Base-by-base conservation (phyloP, 1,140 invertebrate species). In the Drosophila mayri region DNA sequence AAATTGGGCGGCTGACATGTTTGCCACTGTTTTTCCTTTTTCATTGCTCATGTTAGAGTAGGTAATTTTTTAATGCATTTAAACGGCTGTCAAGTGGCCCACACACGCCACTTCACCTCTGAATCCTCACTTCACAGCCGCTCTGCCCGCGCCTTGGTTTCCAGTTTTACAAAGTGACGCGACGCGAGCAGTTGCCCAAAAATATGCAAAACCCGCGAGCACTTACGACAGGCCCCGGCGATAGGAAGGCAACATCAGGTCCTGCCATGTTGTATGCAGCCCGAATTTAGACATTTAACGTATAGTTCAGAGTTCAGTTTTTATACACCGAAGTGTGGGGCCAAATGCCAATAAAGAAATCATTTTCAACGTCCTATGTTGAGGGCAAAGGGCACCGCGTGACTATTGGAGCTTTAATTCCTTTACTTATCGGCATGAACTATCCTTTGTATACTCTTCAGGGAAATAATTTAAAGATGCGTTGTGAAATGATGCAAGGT, bases 1-100 rank as follows among this genome's bases (percentile, higher is more conserved):
- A 86, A 81, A 81, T 83, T 85, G 65, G 63, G 73, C 59, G 77
- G 70, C 63, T 81, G 63, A 85, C 66, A 77, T 81, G 66, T 76
- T 35, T 64, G 59, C 40, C 73, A 49, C 60, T 49, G 57, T 25
- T 38, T 62, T 41, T 67, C 18, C 41, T 46, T 67, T 73, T 32
- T 44, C 50, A 61, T 62, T 57, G 50, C 59, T 74, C 65, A 46
- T 74, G 46, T 52, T 58, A 50, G 35, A 67, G 46, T 78, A 59
- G 68, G 82, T 85, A 85, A 85, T 87, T 85, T 85, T 85, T 85
- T 87, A 85, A 85, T 85, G 79, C 82, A 82, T 87, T 85, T 85
- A 87, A 85, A 85, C 74, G 82, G 82, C 82, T 87, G 82, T 87
- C 83, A 85, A 85, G 82, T 85, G 82, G 79, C 83, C 68, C 67